phyloP scores from a whole-genome alignment of 2,797 vertebrate genomes.

The Rhynchonycteris naso region DNA sequence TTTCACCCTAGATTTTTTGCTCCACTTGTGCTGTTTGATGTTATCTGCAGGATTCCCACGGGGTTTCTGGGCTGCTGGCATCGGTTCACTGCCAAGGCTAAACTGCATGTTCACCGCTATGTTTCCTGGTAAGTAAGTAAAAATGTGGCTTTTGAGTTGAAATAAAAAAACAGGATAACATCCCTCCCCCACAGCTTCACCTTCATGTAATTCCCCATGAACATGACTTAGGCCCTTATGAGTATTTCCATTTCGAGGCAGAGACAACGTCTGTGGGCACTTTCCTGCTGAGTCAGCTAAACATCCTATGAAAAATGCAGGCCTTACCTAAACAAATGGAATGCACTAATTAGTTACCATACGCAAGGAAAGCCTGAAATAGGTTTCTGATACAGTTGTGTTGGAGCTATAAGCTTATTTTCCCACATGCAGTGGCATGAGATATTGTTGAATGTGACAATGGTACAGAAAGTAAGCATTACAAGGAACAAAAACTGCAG shows the following conservation, averaged over 20 bases:
- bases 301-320: background rate
- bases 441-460: background rate
- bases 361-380: background rate
- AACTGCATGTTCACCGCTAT: background rate
- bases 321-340: background rate
- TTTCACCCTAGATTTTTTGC: conserved; percentile 60
- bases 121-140: conserved; percentile 37
- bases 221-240: background rate
- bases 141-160: conserved; percentile 54
- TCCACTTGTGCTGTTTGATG: conserved; percentile 63
- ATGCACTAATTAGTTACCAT: background rate
- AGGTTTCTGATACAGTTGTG: background rate
- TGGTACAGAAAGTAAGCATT: background rate
- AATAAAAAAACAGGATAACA: conserved; percentile 32
- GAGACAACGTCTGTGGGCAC: background rate
- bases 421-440: background rate
- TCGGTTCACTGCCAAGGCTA: conserved; percentile 28
- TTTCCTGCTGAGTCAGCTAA: background rate
- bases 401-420: background rate
- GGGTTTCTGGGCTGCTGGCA: background rate
- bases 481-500: background rate
- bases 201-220: background rate
- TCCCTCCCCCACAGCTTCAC: background rate
- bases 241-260: background rate
- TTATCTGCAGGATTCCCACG: conserved; percentile 22